phyloP scores from a whole-genome alignment of 2,888 invertebrate genomes.

The Apantesis nais region DNA sequence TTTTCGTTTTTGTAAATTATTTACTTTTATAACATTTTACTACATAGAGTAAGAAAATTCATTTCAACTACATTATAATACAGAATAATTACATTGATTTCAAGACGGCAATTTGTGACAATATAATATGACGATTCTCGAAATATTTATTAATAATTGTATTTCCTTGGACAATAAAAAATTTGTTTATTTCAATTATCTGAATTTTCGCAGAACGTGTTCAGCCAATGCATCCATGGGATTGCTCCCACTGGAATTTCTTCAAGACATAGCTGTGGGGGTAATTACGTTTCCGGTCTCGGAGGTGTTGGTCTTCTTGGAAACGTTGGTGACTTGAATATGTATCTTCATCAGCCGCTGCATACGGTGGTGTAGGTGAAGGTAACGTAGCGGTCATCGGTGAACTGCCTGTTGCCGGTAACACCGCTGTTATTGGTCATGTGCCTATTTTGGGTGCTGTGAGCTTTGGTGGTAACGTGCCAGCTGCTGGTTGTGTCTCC shows the following conservation, averaged over 20 bases:
- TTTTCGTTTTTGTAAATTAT: too few species aligned
- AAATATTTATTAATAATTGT: too few species aligned
- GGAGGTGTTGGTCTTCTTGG: background rate
- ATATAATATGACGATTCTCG: too few species aligned
- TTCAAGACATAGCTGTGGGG: constrained; percentile 1
- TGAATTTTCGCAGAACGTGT: constrained; percentile 5
- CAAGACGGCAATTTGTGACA: too few species aligned
- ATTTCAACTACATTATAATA: too few species aligned
- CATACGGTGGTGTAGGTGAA: constrained; percentile 22
- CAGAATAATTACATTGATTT: too few species aligned
- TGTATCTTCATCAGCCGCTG: background rate
- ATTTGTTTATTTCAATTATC: too few species aligned
- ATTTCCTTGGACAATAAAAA: too few species aligned
- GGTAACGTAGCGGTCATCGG: constrained; percentile 49
- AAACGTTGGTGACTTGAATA: background rate
- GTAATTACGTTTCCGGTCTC: background rate
- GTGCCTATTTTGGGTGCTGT: constrained; percentile 58
- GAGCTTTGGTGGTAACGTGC: constrained; percentile 18
- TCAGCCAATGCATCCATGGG: constrained; percentile 6
- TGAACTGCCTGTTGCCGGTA: constrained; percentile 50
- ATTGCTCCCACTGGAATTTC: background rate
- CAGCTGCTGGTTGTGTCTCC: constrained; percentile 22
- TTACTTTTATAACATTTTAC: too few species aligned
- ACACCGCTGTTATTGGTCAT: constrained; percentile 30
- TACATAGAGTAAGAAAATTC: too few species aligned